Percentiles rank a stretch among this genome's conserved stretches.
These are phyloP conservation scores for Synodontis membranacea DNA, from an alignment of 2,113 vertebrate species.

Conservation along the genomic window DNA sequence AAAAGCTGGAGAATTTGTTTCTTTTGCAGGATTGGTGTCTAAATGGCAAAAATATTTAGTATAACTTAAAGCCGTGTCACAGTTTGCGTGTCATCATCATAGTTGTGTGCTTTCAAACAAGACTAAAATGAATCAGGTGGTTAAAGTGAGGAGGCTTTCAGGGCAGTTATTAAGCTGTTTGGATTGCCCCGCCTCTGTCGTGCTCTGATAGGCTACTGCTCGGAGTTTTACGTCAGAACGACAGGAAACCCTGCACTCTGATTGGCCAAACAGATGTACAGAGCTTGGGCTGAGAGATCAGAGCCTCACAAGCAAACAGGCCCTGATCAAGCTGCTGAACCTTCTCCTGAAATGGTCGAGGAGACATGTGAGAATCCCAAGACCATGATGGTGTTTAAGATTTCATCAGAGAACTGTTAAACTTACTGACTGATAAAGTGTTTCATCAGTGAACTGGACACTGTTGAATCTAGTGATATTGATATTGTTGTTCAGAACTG, in stretches of 20 bases:
- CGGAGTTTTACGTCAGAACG: not conserved
- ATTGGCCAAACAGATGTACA: conserved; percentile 38
- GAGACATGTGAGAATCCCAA: not conserved
- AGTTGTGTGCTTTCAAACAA: not conserved
- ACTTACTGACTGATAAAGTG: too few relatives aligned
- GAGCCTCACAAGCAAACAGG: conserved; percentile 31
- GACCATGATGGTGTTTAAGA: not conserved
- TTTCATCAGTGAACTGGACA: not conserved
- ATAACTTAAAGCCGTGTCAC: not conserved
- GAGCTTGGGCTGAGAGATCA: conserved; percentile 42
- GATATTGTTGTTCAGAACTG: not conserved
- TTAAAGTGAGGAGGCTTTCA: not conserved
- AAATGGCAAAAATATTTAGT: not conserved
- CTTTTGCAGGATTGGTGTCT: not conserved
- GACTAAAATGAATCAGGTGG: not conserved
- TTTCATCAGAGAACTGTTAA: not conserved
- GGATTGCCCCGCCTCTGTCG: conserved; percentile 63
- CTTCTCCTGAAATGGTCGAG: conserved; percentile 39
- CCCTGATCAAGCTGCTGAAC: conserved; percentile 32
- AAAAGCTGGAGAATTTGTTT: not conserved
- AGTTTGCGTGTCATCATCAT: not conserved
- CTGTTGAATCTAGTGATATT: not conserved
- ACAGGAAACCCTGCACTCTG: conserved; percentile 8
- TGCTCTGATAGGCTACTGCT: conserved; percentile 39
- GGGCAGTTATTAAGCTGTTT: not conserved